Base-by-base conservation (phyloP, 1,140 invertebrate species). In the Luehdorfia chinensis region DNA sequence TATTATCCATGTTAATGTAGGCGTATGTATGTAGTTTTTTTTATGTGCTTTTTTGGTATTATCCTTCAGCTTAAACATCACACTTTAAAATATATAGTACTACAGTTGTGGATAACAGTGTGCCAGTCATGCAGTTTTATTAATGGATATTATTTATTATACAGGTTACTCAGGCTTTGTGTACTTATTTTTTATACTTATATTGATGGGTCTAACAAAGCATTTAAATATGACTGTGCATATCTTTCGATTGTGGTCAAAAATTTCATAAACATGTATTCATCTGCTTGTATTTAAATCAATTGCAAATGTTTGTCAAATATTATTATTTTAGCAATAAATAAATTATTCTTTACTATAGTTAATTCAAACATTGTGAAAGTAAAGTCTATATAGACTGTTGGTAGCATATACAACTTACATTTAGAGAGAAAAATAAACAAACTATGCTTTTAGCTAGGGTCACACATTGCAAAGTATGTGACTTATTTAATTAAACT, bases 61-160 rank as follows among this genome's bases (percentile, higher is more conserved):
- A n/a, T 15, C 23, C 12, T 15, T 39, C 36, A 23, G 19, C 25
- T 25, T 25, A 3, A 25, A 39, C 36, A 39, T 27, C 23, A 27
- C 23, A 27, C 7, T 27, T 27, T 27, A 27, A 7, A 8, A 11
- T 25, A 21, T 39, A 12, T 23, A 39, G 30, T 39, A 25, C 36
- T 27, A n/a, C 36, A 23, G 36, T 23, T n/a, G n/a, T n/a, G n/a
- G n/a, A n/a, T n/a, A n/a, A n/a, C n/a, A n/a, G n/a, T n/a, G n/a
- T n/a, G n/a, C n/a, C n/a, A n/a, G n/a, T n/a, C n/a, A n/a, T n/a
- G n/a, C n/a, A n/a, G n/a, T n/a, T n/a, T n/a, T n/a, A n/a, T n/a
- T n/a, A n/a, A n/a, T n/a, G n/a, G n/a, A n/a, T 37, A 37, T 37
- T 41, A 28, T 41, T 41, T 41, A 41, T 41, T 37, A 25, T 1